phyloP scores from a whole-genome alignment of 2,888 invertebrate species.

The Trilocha varians region DNA sequence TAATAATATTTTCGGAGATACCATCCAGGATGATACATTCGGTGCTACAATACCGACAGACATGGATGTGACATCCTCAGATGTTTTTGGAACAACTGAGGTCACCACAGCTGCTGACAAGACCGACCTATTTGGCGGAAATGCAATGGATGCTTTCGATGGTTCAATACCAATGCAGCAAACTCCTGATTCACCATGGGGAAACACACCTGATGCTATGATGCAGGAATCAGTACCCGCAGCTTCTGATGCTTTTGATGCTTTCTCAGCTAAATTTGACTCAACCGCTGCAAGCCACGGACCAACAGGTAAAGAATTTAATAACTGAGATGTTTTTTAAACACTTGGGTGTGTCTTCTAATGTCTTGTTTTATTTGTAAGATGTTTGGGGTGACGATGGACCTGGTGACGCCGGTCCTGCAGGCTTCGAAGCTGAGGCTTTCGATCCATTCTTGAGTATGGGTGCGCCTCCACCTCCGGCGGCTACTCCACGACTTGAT shows the following conservation, averaged over 20 bases:
- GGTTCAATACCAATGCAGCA: neutral
- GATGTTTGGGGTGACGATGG: slow-evolving; percentile 55
- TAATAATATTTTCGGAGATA: neutral
- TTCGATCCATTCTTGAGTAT: slow-evolving; percentile 88
- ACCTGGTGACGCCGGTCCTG: slow-evolving; percentile 69
- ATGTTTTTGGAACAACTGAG: slow-evolving; percentile 15
- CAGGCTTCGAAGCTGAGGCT: slow-evolving; percentile 80
- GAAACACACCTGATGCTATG: slow-evolving; percentile 33
- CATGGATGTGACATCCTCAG: slow-evolving; percentile 16
- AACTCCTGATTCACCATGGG: slow-evolving; percentile 35
- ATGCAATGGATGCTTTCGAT: slow-evolving; percentile 14
- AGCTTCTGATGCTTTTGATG: slow-evolving; percentile 80
- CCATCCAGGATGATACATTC: neutral
- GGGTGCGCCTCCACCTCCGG: slow-evolving; percentile 81
- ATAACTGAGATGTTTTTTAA: neutral
- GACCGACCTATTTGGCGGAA: slow-evolving; percentile 13
- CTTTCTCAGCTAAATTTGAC: slow-evolving; percentile 92
- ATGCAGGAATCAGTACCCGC: slow-evolving; percentile 43
- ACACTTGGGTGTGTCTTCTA: neutral
- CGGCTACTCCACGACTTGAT: slow-evolving; percentile 76
- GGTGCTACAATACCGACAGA: slow-evolving; percentile 14
- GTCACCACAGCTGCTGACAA: slow-evolving; percentile 6
- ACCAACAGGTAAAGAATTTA: slow-evolving; percentile 36
- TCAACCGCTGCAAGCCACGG: slow-evolving; percentile 68
- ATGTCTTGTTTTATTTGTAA: slow-evolving; percentile 11